Evolutionary conservation across 1,140 invertebrate genomes (phyloP), one percentile per base, ranked within the genome.

Genomic region (Littorina saxatilis): DNA sequence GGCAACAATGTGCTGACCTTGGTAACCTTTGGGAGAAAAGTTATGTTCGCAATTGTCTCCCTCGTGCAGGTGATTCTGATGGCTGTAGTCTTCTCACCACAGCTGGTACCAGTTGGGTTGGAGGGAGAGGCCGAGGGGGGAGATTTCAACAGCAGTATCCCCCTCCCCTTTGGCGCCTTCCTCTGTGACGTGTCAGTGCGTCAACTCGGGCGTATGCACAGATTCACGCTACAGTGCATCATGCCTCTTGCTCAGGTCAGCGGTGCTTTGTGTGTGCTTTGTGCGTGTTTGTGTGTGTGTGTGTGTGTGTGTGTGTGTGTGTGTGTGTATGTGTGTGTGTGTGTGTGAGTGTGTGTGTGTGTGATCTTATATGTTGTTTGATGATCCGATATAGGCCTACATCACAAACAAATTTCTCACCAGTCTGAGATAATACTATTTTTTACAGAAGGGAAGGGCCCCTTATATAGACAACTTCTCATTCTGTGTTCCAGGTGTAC

Each of bases 61-160:
- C 37, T 78, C 35, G 13, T 78, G 4, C 76, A 78, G 55, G 20
- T 63, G 35, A 17, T 78, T 47, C 58, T 78, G 35, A 58, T 63
- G 58, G 17, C 9, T 7, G 1, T 43, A 20, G 50, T 78, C 1
- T 78, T 78, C 76, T 17, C 39, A 0, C 76, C 76, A 35, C 37
- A 66, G 37, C n/a, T 78, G 70, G 13, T 1, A 15, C 1, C 63
- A 32, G 63, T 9, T 13, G 15, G 13, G 29, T 13, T 7, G 29
- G 29, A 68, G 63, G 63, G 5, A 32, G 23, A 40, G 9, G 37
- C 39, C 29, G 37, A 40, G 2, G 15, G 37, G n/a, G 20, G 27
- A 11, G 27, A 43, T 23, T n/a, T 5, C 15, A 72, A 23, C 40
- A 35, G 13, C 40, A 50, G 40, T 20, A 23, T 73, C 7, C 40